A percentile compares a stretch with the other conserved stretches of the same genome.
Evolutionary conservation across 2,797 vertebrate species (phyloP).

Genomic region (Gila robusta): DNA sequence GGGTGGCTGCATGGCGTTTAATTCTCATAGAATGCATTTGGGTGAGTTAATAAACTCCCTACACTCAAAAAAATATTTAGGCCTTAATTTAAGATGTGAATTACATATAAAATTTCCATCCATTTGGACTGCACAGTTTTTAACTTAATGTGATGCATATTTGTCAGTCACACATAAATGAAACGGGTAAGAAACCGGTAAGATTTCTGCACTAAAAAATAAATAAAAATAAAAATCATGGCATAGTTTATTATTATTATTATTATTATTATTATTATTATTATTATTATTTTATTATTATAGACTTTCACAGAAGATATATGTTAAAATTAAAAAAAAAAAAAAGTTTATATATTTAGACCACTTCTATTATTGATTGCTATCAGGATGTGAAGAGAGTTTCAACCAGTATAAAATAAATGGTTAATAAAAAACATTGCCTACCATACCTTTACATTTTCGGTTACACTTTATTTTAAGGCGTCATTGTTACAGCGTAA

Average conservation of each 20-base stretch:
- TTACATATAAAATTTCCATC: neutral
- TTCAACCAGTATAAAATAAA: no score
- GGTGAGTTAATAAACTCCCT: neutral
- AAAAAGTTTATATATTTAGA: no score
- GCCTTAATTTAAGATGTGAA: neutral
- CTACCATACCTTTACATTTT: no score
- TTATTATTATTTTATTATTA: no score
- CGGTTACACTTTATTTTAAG: no score
- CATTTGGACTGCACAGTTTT: neutral
- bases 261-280: no score
- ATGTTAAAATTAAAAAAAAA: no score
- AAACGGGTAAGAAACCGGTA: neutral
- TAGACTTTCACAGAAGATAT: no score
- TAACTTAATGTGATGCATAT: neutral
- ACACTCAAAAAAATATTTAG: neutral
- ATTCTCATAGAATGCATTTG: slow-evolving; percentile 8
- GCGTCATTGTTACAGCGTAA: no score
- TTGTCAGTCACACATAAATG: neutral
- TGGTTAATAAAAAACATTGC: no score
- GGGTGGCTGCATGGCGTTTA: neutral
- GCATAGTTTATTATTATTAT: neutral
- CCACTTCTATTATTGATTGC: no score
- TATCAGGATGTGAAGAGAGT: no score
- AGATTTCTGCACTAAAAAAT: neutral
- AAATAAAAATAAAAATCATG: neutral